Evolutionary conservation across 2,113 vertebrate genomes (phyloP).

Genomic region (Petrocephalus microphthalmus): DNA sequence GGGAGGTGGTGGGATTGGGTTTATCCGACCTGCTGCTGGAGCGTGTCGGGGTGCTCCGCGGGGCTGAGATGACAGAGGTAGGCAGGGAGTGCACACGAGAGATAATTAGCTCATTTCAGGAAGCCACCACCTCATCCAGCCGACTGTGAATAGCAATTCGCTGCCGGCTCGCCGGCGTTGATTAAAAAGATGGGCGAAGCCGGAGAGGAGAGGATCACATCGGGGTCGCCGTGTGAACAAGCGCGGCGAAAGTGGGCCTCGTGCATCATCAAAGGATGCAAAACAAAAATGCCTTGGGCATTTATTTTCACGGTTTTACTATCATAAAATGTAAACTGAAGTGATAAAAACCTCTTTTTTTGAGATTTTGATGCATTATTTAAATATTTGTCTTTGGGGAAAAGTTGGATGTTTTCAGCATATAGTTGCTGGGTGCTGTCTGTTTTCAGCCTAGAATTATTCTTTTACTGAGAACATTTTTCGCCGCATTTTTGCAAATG

Average conservation of each 20-base stretch:
- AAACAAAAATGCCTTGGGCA: no score
- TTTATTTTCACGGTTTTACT: not conserved
- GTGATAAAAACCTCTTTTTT: not conserved
- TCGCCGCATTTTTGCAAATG: not conserved
- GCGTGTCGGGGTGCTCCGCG: not conserved
- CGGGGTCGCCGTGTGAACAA: not conserved
- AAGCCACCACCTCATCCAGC: not conserved
- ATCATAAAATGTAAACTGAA: not conserved
- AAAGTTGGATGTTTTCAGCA: not conserved
- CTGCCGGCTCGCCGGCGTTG: not conserved
- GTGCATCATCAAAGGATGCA: not conserved
- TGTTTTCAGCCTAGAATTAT: not conserved
- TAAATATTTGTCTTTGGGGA: not conserved
- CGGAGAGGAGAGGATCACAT: not conserved
- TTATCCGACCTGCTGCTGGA: not conserved
- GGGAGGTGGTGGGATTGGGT: not conserved
- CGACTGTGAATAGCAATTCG: constrained; percentile 11
- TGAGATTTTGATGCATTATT: not conserved
- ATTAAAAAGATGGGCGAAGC: not conserved
- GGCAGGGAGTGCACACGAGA: not conserved
- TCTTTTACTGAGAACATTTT: not conserved
- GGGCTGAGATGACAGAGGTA: not conserved
- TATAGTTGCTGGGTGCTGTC: not conserved
- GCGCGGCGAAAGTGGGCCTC: not conserved
- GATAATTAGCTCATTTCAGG: constrained; percentile 20